Percentiles rank a stretch among this genome's conserved stretches.
These are phyloP conservation scores for Pseudopipra pipra DNA, from an alignment of 2,113 vertebrate genomes.

Conservation along the genomic window DNA sequence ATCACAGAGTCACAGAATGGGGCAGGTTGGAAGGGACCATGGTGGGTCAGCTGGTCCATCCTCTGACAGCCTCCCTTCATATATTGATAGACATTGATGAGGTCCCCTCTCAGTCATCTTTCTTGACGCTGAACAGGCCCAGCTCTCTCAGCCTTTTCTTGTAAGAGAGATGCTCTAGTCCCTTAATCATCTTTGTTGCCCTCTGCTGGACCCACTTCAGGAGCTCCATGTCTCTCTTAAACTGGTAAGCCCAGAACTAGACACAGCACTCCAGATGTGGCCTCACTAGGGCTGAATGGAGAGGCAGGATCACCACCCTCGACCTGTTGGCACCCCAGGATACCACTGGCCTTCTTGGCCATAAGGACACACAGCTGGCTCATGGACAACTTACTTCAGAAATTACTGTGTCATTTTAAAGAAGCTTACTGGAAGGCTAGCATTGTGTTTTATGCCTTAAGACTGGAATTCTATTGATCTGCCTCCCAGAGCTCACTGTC, in stretches of 20 bases:
- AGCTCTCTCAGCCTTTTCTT: neutral
- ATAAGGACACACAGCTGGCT: neutral
- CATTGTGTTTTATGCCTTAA: neutral
- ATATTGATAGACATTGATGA: neutral
- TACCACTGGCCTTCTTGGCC: neutral
- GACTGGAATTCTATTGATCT: neutral
- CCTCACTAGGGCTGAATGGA: neutral
- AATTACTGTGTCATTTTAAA: neutral
- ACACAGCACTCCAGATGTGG: neutral
- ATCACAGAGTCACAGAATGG: neutral
- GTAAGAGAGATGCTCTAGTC: neutral
- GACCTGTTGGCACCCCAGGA: neutral
- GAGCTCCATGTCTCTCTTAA: neutral
- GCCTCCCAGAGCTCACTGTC: neutral
- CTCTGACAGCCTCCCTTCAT: neutral
- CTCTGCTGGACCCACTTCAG: neutral
- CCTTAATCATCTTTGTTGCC: neutral
- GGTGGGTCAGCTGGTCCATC: neutral
- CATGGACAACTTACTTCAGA: neutral
- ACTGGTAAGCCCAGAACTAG: neutral
- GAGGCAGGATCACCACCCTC: neutral
- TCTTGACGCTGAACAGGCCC: neutral
- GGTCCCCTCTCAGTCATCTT: rapidly evolving
- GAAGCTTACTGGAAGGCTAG: neutral
- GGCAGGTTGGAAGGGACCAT: neutral